Conservation (phyloP, 2,888 invertebrate genomes). For the Neoscelio sp. region DNA sequence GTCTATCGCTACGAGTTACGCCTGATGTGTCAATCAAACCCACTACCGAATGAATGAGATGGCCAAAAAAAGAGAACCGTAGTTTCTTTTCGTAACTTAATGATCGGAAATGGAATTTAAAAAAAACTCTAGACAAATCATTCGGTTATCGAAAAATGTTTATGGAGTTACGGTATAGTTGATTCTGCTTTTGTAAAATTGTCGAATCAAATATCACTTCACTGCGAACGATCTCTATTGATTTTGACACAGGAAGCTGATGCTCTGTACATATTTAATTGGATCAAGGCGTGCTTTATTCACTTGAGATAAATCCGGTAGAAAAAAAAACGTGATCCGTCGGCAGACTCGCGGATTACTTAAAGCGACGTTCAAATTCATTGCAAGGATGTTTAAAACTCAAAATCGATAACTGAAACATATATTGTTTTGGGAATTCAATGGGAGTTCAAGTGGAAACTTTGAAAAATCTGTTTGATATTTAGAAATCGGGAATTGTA, state of each 20-base stretch:
- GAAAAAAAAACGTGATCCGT: constrained; percentile 72
- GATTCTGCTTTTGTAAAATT: background rate
- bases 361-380: background rate
- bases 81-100: constrained; percentile 24
- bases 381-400: background rate
- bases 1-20: constrained; percentile 68
- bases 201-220: constrained; percentile 1
- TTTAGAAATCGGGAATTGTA: too few species aligned
- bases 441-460: too few species aligned
- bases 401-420: constrained; percentile 10
- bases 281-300: constrained; percentile 49
- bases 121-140: too few species aligned
- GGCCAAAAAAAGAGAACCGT: constrained; percentile 29
- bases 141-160: too few species aligned
- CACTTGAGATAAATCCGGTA: constrained; percentile 6
- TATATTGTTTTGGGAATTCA: too few species aligned
- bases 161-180: background rate
- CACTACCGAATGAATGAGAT: constrained; percentile 54
- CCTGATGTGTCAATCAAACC: constrained; percentile 62
- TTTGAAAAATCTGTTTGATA: too few species aligned
- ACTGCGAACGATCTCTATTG: constrained; percentile 54
- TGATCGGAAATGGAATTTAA: constrained; percentile 36
- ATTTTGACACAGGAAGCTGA: constrained; percentile 73
- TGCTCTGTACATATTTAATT: constrained; percentile 69
- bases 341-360: constrained; percentile 67